These are phyloP conservation scores for Euzetes globulus DNA, from an alignment of 2,888 invertebrate species.

Conservation along the genomic window DNA sequence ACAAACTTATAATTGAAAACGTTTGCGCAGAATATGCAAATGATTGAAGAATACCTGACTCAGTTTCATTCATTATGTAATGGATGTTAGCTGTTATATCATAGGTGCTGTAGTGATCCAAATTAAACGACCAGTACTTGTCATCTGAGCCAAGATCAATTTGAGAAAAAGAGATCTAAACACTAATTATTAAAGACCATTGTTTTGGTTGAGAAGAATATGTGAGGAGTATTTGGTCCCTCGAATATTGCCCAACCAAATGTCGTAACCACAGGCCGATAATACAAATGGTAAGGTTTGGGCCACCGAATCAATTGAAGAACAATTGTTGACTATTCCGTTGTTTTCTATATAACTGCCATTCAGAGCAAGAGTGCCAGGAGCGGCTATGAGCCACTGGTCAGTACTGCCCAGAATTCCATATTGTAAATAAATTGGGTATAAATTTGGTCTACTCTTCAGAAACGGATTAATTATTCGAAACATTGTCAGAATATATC, in stretches of 20 bases:
- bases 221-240: slow-evolving; percentile 51
- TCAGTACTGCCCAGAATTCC: not conserved
- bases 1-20: not conserved
- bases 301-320: slow-evolving; percentile 38
- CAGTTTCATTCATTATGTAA: not conserved
- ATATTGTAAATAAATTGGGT: slow-evolving; percentile 24
- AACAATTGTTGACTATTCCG: not conserved
- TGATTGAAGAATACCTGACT: not conserved
- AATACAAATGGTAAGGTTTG: slow-evolving; percentile 6
- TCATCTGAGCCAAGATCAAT: slow-evolving; percentile 35
- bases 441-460: not conserved
- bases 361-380: not conserved
- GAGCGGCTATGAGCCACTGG: not conserved
- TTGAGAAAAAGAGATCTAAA: not conserved
- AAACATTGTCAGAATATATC: slow-evolving; percentile 16
- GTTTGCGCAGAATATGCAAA: not conserved
- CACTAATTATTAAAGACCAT: no score
- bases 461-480: slow-evolving; percentile 31
- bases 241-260: slow-evolving; percentile 52
- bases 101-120: slow-evolving; percentile 45
- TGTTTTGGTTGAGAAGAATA: not conserved
- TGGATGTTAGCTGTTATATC: not conserved
- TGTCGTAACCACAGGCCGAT: slow-evolving; percentile 47
- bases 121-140: slow-evolving; percentile 50
- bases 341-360: slow-evolving; percentile 3